phyloP scores from a whole-genome alignment of 2,797 vertebrate species.

The Garrulus glandarius region DNA sequence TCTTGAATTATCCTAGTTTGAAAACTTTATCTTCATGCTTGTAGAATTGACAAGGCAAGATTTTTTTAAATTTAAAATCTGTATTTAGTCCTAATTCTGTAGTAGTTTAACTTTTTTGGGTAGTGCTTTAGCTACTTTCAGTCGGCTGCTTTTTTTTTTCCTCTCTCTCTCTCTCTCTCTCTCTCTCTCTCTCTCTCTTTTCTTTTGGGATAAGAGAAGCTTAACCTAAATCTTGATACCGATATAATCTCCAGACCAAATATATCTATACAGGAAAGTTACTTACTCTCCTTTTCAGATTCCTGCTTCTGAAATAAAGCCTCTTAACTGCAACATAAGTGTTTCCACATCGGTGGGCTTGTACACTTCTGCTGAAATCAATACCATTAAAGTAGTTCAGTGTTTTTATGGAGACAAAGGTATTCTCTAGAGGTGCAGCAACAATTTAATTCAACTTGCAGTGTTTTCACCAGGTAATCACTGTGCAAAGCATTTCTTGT shows the following conservation, averaged over 20 bases:
- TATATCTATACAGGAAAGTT: not conserved
- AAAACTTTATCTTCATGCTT: not conserved
- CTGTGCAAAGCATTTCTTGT: not conserved
- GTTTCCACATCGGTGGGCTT: not conserved
- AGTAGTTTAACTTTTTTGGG: not conserved
- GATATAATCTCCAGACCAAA: not conserved
- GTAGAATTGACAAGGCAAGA: not conserved
- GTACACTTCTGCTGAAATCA: not conserved
- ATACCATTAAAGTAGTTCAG: not conserved
- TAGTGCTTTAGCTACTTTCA: not conserved
- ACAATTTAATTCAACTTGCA: not conserved
- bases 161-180: rapidly evolving
- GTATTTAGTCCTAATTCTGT: not conserved
- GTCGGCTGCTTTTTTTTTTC: rapidly evolving
- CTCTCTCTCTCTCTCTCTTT: rapidly evolving
- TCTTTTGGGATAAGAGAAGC: not conserved
- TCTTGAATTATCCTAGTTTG: not conserved
- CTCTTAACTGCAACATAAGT: not conserved
- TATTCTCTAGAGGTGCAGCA: not conserved
- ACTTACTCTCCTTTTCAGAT: not conserved
- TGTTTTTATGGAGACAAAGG: not conserved
- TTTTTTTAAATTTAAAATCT: not conserved
- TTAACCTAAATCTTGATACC: not conserved
- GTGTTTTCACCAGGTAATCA: not conserved
- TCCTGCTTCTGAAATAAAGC: not conserved